phyloP scores from a whole-genome alignment of 2,888 invertebrate species.

The Aphrophora alni region DNA sequence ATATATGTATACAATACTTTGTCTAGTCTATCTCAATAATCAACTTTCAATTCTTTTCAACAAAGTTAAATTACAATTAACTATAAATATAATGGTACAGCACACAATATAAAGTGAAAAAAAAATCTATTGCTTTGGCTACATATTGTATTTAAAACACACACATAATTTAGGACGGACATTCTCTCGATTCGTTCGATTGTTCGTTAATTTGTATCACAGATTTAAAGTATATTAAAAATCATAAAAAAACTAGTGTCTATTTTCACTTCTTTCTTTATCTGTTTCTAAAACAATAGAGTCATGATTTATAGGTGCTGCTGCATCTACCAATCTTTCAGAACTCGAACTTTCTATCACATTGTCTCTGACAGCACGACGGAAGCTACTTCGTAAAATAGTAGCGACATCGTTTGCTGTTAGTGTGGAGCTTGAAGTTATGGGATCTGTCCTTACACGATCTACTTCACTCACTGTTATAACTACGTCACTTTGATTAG shows the following conservation, averaged over 20 bases:
- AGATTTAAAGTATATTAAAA: background rate
- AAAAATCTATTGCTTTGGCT: background rate
- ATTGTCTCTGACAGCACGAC: conserved; percentile 55
- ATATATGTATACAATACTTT: background rate
- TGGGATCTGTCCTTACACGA: conserved; percentile 46
- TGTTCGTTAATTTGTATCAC: background rate
- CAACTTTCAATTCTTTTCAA: background rate
- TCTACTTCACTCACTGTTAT: conserved; percentile 33
- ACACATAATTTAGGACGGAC: background rate
- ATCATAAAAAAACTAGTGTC: conserved; percentile 17
- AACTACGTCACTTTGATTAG: conserved; percentile 19
- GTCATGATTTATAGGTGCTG: conserved; percentile 63
- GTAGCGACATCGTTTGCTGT: conserved; percentile 66
- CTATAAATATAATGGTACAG: background rate
- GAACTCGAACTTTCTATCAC: conserved; percentile 63
- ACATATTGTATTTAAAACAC: background rate
- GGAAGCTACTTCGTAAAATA: conserved; percentile 64
- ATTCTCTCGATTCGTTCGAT: background rate
- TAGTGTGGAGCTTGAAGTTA: conserved; percentile 55
- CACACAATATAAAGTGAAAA: background rate
- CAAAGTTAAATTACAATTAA: background rate
- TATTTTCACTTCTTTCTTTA: conserved; percentile 19
- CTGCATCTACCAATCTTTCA: conserved; percentile 66
- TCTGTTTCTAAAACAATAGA: conserved; percentile 45
- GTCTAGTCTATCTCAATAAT: background rate